These are phyloP conservation scores for Drosophila mayaguana DNA, from an alignment of 2,888 invertebrate species.

Conservation along the genomic window DNA sequence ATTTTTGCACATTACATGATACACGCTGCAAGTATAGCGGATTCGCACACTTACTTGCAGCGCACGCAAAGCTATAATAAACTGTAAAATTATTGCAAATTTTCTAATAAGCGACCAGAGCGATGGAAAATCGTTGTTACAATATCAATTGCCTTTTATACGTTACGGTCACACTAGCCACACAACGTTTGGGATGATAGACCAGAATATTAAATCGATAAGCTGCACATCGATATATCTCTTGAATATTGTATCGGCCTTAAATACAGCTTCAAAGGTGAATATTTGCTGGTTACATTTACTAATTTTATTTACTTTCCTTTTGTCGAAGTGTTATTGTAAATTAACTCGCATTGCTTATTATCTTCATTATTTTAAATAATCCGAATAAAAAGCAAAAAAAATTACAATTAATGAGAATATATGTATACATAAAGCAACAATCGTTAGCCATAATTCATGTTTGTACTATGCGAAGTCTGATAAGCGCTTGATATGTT, in stretches of 20 bases:
- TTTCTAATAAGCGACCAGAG: slow-evolving; percentile 47
- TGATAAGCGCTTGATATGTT: slow-evolving; percentile 85
- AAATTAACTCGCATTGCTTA: slow-evolving; percentile 71
- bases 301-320: slow-evolving; percentile 65
- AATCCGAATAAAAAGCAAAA: slow-evolving; percentile 80
- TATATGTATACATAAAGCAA: slow-evolving; percentile 67
- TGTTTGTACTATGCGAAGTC: slow-evolving; percentile 85
- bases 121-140: slow-evolving; percentile 71
- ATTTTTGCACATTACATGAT: slow-evolving; percentile 56
- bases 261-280: neutral
- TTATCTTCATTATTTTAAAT: slow-evolving; percentile 76
- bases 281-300: slow-evolving; percentile 47
- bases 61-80: slow-evolving; percentile 40
- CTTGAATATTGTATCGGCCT: slow-evolving; percentile 3
- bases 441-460: slow-evolving; percentile 85
- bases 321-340: slow-evolving; percentile 58
- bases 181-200: slow-evolving; percentile 50
- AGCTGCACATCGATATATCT: slow-evolving; percentile 20
- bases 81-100: slow-evolving; percentile 30
- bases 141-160: slow-evolving; percentile 60
- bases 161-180: slow-evolving; percentile 54
- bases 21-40: slow-evolving; percentile 34
- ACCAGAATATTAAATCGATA: slow-evolving; percentile 19
- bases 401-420: slow-evolving; percentile 81
- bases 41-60: slow-evolving; percentile 56